Base-by-base conservation (phyloP, 2,113 vertebrate species). In the Genyomyrus donnyi region DNA sequence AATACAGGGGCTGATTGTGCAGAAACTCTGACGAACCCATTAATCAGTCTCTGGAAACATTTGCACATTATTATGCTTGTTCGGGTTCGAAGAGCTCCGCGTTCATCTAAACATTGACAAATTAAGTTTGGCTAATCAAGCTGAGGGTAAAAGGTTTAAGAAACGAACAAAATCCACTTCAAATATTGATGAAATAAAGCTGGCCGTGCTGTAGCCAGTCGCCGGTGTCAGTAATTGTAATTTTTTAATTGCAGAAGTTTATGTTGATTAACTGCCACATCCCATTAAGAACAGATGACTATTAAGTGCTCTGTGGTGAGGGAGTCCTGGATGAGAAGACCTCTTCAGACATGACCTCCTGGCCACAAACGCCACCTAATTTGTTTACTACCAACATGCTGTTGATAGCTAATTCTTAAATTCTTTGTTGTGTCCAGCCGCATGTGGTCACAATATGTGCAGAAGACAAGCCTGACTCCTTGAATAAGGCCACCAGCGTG, bases 61-160 rank as follows among this genome's bases (percentile, higher is more conserved):
- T 53, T 52, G 50, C 49, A 87, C 15, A 52, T 35, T 35, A 15
- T 31, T 48, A 9, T 35, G 13, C 50, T 31, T 87, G 50, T 39
- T 53, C 50, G 50, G 42, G 85, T 87, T 87, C 50, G 50, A 52
- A 21, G 85, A 87, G 85, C 49, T 87, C 31, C 11, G 27, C 21
- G 85, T 87, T 35, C 46, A 35, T 53, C 24, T 87, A 53, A 52
- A 87, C 49, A 11, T 35, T 87, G 85, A 87, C 50, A 87, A 53
- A 87, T 56, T 52, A 53, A 87, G 85, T 87, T 87, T 9, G n/a
- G 49, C 50, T 87, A 53, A 87, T 87, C 49, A 56, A 87, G 50
- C 31, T 35, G 50, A 19, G 85, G 27, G 85, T 53, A 53, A 52
- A 87, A 39, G 49, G 85, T 19, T 52, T 53, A 35, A 53, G 85